phyloP scores from a whole-genome alignment of 2,113 vertebrate species.

The Sakesphorus luctuosus region DNA sequence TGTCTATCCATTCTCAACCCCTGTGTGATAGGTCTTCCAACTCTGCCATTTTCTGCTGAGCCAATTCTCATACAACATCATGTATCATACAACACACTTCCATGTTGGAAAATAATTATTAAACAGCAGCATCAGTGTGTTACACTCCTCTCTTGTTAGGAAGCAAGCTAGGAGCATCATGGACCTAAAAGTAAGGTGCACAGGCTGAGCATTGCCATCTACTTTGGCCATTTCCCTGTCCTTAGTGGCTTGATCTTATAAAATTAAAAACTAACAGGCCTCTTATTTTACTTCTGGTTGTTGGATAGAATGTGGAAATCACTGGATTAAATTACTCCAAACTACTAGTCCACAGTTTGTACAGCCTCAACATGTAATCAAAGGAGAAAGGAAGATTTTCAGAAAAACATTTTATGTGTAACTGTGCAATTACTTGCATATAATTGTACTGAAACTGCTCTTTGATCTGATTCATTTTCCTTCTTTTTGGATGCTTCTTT shows the following conservation, averaged over 20 bases:
- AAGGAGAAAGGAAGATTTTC: background rate
- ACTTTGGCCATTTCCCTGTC: background rate
- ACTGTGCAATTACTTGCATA: background rate
- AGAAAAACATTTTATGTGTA: background rate
- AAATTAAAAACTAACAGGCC: background rate
- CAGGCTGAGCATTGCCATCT: background rate
- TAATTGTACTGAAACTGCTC: background rate
- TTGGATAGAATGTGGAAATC: background rate
- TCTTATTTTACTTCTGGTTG: background rate
- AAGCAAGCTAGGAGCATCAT: background rate
- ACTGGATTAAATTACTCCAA: background rate
- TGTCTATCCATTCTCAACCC: background rate
- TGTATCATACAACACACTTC: slow-evolving; percentile 58
- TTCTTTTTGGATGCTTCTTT: background rate
- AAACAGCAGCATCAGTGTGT: background rate
- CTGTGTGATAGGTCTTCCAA: slow-evolving; percentile 11
- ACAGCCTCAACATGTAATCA: background rate
- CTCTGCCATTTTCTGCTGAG: background rate
- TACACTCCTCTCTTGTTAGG: background rate
- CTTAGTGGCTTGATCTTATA: background rate
- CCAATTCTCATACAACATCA: background rate
- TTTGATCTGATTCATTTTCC: background rate
- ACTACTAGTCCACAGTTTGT: background rate
- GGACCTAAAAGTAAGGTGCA: background rate
- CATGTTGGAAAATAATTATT: background rate